Evolutionary conservation across 2,113 vertebrate species (phyloP), one percentile per base, ranked within the genome.

Genomic region (Puma concolor): DNA sequence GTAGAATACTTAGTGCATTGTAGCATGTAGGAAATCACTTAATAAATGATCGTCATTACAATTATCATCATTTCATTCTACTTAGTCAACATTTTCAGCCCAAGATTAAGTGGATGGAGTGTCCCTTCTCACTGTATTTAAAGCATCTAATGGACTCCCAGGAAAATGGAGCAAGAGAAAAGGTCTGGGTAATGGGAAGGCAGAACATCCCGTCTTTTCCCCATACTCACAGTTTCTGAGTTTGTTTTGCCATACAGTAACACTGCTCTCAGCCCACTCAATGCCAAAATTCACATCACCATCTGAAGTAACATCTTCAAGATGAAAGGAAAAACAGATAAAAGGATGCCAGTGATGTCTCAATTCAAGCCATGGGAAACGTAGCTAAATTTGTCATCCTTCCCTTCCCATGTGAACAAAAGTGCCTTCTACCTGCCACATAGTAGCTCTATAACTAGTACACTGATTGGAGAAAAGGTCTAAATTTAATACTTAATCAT

Each of bases 251-350:
- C 69, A 97, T 89, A 82, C 23, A 97, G 85, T 81, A 72, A 0
- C 50, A 93, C 33, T 92, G 31, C 94, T 94, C 96, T 88, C 98
- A 94, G 89, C 82, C 79, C 67, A 95, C 95, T 96, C 63, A 81
- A 17, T 97, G 94, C 95, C 91, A 97, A 95, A 93, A 97, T 95
- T 96, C 88, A 88, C 86, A 94, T 94, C 48, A 97, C 96, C 96
- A 98, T 97, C 93, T 98, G 95, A 97, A 99, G 95, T 98, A 98
- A 96, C 96, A 98, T 94, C 82, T 98, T 95, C 54, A 90, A 95
- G 87, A 90, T 96, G 79, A 96, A 97, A 97, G 83, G 66, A 95
- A 91, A 92, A 86, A 91, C 41, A 92, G 89, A 96, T 97, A 97
- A 98, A 98, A 98, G n/a, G 25, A 44, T 98, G 94, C 72, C 96